Evolutionary conservation across 2,797 vertebrate species (phyloP).

Genomic region (Nannoperca obscura): DNA sequence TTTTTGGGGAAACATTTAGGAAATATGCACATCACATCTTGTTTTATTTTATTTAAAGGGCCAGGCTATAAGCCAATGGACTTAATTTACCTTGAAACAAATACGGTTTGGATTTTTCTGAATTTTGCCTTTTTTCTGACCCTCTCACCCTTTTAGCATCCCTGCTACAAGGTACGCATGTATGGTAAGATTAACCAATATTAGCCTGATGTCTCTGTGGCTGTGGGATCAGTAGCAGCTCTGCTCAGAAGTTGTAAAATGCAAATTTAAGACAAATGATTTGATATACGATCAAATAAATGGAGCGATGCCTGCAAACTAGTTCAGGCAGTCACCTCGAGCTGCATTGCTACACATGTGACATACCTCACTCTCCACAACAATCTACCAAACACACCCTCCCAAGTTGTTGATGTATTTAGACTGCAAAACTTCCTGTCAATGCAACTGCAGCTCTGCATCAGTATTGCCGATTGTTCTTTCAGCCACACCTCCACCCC

Average conservation of each 20-base stretch:
- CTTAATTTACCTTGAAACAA: neutral
- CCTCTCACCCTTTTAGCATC: neutral
- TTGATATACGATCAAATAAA: no score
- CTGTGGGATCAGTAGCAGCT: neutral
- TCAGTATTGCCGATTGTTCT: no score
- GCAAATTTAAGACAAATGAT: neutral
- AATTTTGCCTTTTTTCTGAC: neutral
- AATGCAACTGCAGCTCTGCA: no score
- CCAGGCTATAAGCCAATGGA: neutral
- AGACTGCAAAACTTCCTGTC: no score
- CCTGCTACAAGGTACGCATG: neutral
- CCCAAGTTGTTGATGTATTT: no score
- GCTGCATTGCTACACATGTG: no score
- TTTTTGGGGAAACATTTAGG: neutral
- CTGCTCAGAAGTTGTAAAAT: neutral
- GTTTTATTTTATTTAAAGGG: neutral
- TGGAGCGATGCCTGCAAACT: no score
- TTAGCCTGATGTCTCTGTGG: neutral
- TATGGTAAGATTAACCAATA: neutral
- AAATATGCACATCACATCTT: neutral
- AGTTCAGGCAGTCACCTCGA: no score
- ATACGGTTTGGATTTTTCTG: neutral
- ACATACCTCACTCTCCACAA: no score
- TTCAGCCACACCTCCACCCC: no score
- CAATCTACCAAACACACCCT: no score